These are phyloP conservation scores for Colletes latitarsis DNA, from an alignment of 1,140 invertebrate species.

Conservation along the genomic window DNA sequence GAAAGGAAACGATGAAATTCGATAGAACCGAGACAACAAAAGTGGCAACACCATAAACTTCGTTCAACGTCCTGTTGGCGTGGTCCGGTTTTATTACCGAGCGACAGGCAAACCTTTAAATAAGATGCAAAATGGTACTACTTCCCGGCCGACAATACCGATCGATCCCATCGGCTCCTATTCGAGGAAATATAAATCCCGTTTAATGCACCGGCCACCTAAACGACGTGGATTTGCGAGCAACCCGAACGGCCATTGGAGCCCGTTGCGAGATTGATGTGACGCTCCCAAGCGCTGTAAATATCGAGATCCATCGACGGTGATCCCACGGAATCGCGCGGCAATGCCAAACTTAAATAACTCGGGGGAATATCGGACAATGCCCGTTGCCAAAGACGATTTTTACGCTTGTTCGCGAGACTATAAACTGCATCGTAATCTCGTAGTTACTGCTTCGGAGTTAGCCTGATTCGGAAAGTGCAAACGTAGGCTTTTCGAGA, in stretches of 20 bases:
- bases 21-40: not conserved
- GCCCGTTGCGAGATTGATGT: conserved; percentile 37
- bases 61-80: not conserved
- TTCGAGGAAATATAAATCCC: conserved; percentile 50
- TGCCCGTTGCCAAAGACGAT: not conserved
- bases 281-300: conserved; percentile 17
- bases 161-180: conserved; percentile 37
- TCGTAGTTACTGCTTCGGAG: too few species aligned
- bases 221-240: conserved; percentile 50
- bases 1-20: not conserved
- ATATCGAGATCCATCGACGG: conserved; percentile 30
- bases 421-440: too few species aligned
- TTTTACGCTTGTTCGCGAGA: too few species aligned
- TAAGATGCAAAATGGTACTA: conserved; percentile 38
- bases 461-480: too few species aligned
- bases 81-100: not conserved
- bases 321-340: conserved; percentile 15
- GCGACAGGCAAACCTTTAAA: not conserved
- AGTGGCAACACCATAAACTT: not conserved
- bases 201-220: conserved; percentile 47
- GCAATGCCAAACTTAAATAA: conserved; percentile 33
- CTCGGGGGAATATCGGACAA: conserved; percentile 3
- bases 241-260: conserved; percentile 30
- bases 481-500: too few species aligned
- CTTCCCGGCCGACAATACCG: conserved; percentile 20